A percentile compares a stretch with the other conserved stretches of the same genome.
These are phyloP conservation scores for Stichodactyla mertensii DNA, from an alignment of 64 coral and sea anemone genomes.

Conservation along the genomic window DNA sequence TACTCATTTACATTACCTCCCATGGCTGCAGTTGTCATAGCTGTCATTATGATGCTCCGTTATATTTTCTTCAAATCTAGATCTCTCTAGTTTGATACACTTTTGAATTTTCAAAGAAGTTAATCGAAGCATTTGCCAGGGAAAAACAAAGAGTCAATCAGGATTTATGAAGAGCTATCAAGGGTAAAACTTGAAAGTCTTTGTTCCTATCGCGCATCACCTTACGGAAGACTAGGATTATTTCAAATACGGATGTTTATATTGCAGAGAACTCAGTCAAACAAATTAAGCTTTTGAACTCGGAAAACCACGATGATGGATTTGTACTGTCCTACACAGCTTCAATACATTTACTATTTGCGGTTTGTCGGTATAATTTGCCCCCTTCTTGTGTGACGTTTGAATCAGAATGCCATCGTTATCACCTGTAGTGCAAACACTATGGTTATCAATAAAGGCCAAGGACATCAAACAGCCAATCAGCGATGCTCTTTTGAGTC, in stretches of 20 bases:
- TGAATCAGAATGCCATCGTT: not conserved
- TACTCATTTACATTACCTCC: constrained; percentile 19
- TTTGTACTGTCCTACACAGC: not conserved
- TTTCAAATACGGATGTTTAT: not conserved
- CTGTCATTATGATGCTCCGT: not conserved
- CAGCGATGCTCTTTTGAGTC: not conserved
- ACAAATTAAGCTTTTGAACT: not conserved
- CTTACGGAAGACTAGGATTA: not conserved
- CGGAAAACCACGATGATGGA: not conserved
- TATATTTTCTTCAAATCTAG: not conserved
- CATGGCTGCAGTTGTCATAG: not conserved
- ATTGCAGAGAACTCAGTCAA: not conserved
- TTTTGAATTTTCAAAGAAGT: no score
- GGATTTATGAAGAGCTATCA: not conserved
- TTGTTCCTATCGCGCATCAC: not conserved
- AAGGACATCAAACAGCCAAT: not conserved
- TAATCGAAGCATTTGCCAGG: no score
- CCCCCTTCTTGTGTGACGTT: not conserved
- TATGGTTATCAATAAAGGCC: not conserved
- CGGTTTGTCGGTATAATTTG: not conserved
- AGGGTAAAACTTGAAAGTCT: not conserved
- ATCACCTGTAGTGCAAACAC: not conserved
- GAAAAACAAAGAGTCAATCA: not conserved
- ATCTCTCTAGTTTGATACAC: not conserved
- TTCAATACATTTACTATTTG: not conserved